Percentiles rank a stretch among this genome's conserved stretches.
Conservation (phyloP, 2,888 invertebrate species). For the Sabellastarte sp. region DNA sequence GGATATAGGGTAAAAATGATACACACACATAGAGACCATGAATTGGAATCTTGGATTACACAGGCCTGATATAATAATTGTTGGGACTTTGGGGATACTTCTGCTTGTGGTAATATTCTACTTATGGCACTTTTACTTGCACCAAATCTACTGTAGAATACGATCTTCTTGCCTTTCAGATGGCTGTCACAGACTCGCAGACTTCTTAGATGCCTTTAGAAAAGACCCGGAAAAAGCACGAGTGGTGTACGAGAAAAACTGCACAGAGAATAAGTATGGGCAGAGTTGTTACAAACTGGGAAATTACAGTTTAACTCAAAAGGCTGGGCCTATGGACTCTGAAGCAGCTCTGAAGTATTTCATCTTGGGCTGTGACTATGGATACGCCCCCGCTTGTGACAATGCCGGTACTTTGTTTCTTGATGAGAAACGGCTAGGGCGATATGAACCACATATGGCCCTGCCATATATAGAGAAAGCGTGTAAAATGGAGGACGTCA, state of each 20-base stretch:
- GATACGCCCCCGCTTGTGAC: slow-evolving; percentile 36
- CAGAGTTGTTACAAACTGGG: slow-evolving; percentile 88
- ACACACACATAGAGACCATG: too few relatives aligned
- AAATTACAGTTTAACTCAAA: slow-evolving; percentile 63
- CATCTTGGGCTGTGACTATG: slow-evolving; percentile 21
- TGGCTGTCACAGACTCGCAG: slow-evolving; percentile 70
- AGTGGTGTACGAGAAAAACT: slow-evolving; percentile 80
- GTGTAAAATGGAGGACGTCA: slow-evolving; percentile 58
- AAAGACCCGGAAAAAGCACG: slow-evolving; percentile 79
- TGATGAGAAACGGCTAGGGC: slow-evolving; percentile 12
- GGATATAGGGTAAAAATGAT: too few relatives aligned
- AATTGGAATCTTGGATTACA: too few relatives aligned
- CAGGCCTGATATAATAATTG: too few relatives aligned
- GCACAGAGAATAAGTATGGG: slow-evolving; percentile 78
- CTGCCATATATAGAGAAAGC: slow-evolving; percentile 36
- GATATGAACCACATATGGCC: slow-evolving; percentile 33
- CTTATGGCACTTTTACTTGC: too few relatives aligned
- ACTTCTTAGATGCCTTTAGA: slow-evolving; percentile 84
- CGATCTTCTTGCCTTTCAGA: too few relatives aligned
- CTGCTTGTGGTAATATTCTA: too few relatives aligned
- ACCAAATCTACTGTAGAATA: too few relatives aligned
- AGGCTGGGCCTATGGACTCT: slow-evolving; percentile 56
- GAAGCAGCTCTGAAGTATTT: slow-evolving; percentile 20
- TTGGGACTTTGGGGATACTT: too few relatives aligned
- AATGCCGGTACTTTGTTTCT: slow-evolving; percentile 36